Evolutionary conservation across 2,888 invertebrate genomes (phyloP).

Genomic region (Peribatodes rhomboidaria): DNA sequence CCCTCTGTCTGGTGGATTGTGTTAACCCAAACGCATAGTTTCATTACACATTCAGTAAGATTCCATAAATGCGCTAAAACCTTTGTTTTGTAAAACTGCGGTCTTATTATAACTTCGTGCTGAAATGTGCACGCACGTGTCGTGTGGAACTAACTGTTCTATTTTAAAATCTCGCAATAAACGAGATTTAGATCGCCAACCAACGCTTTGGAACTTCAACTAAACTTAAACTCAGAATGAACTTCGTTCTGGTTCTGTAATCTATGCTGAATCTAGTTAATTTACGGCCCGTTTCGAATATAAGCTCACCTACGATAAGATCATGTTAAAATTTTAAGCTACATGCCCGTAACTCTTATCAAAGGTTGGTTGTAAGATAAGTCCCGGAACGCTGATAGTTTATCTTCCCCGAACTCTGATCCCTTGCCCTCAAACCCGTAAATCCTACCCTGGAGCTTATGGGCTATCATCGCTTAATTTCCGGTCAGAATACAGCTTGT

Average conservation of each 20-base stretch:
- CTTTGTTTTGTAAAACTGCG: neutral
- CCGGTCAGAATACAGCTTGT: constrained; percentile 24
- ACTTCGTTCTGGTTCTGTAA: constrained; percentile 13
- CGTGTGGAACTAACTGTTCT: constrained; percentile 13
- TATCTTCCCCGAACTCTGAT: constrained; percentile 21
- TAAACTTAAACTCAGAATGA: constrained; percentile 18
- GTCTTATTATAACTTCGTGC: constrained; percentile 20
- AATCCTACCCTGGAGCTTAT: constrained; percentile 28
- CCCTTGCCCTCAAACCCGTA: constrained; percentile 26
- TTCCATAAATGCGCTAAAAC: neutral
- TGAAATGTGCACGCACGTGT: constrained; percentile 12
- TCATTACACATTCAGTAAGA: neutral
- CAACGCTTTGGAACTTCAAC: constrained; percentile 22
- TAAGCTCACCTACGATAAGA: constrained; percentile 8
- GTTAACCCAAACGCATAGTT: too few relatives aligned
- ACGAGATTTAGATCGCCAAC: constrained; percentile 24
- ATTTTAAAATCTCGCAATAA: constrained; percentile 27
- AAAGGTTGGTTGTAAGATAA: constrained; percentile 16
- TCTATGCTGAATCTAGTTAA: constrained; percentile 25
- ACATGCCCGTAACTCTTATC: neutral
- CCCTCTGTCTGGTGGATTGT: too few relatives aligned
- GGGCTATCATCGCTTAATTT: constrained; percentile 39
- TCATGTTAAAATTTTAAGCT: neutral
- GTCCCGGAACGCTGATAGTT: constrained; percentile 25
- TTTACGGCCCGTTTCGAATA: constrained; percentile 23